Evolutionary conservation across 2,888 invertebrate species (phyloP).

Genomic region (Sarcophaga caerulescens): DNA sequence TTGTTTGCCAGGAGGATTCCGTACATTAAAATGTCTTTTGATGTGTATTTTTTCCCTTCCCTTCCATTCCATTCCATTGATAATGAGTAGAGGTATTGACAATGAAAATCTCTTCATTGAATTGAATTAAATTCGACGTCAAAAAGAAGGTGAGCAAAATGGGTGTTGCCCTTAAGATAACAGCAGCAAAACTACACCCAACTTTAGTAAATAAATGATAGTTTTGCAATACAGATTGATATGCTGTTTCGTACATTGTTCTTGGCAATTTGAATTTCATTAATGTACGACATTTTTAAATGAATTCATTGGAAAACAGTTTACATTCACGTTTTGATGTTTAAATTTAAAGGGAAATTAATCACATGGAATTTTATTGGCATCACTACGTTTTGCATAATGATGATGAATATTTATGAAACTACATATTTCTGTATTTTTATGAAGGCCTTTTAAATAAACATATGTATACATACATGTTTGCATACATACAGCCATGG

Average conservation of each 20-base stretch:
- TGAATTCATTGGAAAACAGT: too few relatives aligned
- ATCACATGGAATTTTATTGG: too few relatives aligned
- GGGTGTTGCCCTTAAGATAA: conserved; percentile 30
- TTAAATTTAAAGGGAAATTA: too few relatives aligned
- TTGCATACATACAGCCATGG: too few relatives aligned
- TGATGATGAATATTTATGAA: too few relatives aligned
- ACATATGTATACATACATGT: too few relatives aligned
- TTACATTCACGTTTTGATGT: too few relatives aligned
- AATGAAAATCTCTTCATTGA: conserved; percentile 52
- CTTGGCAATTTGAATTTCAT: not conserved
- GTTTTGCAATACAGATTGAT: conserved; percentile 13
- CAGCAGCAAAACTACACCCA: conserved; percentile 25
- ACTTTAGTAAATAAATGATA: conserved; percentile 35
- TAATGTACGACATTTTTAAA: too few relatives aligned
- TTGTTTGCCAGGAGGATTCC: conserved; percentile 40
- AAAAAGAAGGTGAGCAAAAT: conserved; percentile 56
- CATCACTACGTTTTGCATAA: too few relatives aligned
- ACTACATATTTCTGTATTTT: too few relatives aligned
- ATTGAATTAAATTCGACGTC: conserved; percentile 17
- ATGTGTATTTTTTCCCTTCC: not conserved
- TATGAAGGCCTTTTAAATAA: too few relatives aligned
- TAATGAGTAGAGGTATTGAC: conserved; percentile 4
- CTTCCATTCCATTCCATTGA: conserved; percentile 45
- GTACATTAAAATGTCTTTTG: conserved; percentile 46
- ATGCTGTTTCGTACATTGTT: not conserved